Percentiles rank a stretch among this genome's conserved stretches.
Conservation (phyloP, 2,797 vertebrate species). For the Lophius americanus region DNA sequence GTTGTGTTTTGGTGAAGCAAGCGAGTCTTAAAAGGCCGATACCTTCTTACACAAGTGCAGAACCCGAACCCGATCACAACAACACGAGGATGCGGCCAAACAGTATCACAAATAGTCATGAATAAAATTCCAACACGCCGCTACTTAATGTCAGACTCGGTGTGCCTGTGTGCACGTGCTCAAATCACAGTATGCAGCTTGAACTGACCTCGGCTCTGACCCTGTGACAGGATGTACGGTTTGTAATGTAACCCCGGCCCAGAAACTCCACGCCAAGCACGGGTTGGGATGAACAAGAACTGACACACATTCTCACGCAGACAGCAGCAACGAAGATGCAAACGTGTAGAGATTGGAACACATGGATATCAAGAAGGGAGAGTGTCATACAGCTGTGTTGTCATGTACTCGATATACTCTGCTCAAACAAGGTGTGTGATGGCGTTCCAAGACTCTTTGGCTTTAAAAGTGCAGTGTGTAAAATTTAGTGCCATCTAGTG, state of each 20-base stretch:
- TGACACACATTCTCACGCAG: background rate
- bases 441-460: slow-evolving; percentile 1
- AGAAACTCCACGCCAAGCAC: slow-evolving; percentile 43
- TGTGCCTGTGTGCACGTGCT: background rate
- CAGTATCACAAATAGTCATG: slow-evolving; percentile 2
- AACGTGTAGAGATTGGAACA: slow-evolving; percentile 4
- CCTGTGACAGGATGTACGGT: slow-evolving; percentile 38
- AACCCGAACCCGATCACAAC: slow-evolving; percentile 1
- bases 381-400: too few relatives aligned
- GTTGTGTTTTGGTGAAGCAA: background rate
- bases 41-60: background rate
- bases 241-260: slow-evolving; percentile 52
- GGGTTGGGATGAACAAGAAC: background rate
- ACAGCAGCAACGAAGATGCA: slow-evolving; percentile 17
- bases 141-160: too few relatives aligned
- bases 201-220: slow-evolving; percentile 57
- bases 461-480: background rate
- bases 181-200: slow-evolving; percentile 34
- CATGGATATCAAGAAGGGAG: too few relatives aligned
- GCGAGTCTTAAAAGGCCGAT: slow-evolving; percentile 21
- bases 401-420: too few relatives aligned
- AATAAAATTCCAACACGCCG: background rate
- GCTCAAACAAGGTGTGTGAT: slow-evolving; percentile 4
- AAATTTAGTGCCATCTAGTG: too few relatives aligned
- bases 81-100: background rate